Evolutionary conservation across 2,113 vertebrate species (phyloP), one percentile per base, ranked within the genome.

Genomic region (Lates calcarifer): DNA sequence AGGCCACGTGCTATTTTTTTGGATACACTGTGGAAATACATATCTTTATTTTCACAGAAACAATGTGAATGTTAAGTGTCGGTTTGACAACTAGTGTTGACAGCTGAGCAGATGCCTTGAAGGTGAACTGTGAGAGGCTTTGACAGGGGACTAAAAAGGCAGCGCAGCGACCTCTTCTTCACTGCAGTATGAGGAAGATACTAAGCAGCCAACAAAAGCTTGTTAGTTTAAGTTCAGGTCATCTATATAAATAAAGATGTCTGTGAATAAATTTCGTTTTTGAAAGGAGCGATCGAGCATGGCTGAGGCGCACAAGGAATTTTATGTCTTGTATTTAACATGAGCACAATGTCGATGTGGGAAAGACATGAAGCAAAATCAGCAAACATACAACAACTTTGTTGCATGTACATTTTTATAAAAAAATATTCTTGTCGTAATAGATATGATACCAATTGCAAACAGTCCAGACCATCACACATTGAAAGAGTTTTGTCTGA

Each of bases 61-160:
- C 77, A 91, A 60, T 85, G 90, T 71, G 86, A 91, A 92, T 93
- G 89, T 88, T 90, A 91, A 94, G 87, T 90, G 92, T 90, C 77
- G 79, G 87, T 74, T 90, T 92, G 91, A 92, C 91, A 92, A 90
- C 74, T 83, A 82, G 43, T 69, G 90, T 69, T 94, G 92, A 93
- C 93, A 94, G 92, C 87, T 71, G 86, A 93, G 91, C 86, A 87
- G 90, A 87, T 86, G 92, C 90, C 92, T 93, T 85, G 87, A 90
- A 94, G 91, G 93, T 90, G 91, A 93, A 92, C 74, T 79, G 87
- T 87, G 91, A 92, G 78, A 82, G 70, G 87, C 88, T 93, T 90
- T 93, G 91, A 93, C 91, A 85, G 82, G 89, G 81, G 82, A 86
- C 89, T 89, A 89, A 91, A 91, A 89, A 90, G 87, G 76, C 79